These are phyloP conservation scores for Drosophila albomicans DNA, from an alignment of 1,140 invertebrate genomes.

Conservation along the genomic window DNA sequence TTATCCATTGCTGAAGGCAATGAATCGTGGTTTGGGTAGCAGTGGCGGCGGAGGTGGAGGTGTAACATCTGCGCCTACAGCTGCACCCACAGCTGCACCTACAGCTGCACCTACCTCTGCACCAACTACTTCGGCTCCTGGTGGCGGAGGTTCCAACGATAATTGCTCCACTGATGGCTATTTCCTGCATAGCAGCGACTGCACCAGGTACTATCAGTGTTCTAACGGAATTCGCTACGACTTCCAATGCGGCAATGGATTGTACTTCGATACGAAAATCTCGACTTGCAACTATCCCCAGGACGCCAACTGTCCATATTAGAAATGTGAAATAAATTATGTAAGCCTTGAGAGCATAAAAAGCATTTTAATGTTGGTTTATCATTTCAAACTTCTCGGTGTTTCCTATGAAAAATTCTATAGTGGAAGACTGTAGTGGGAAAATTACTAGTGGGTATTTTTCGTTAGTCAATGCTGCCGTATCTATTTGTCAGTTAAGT, in stretches of 20 bases:
- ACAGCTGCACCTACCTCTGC: constrained; percentile 21
- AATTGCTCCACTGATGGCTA: constrained; percentile 40
- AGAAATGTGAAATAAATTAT: no score
- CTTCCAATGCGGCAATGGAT: constrained; percentile 18
- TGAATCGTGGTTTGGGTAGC: constrained; percentile 59
- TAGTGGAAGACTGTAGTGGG: no score
- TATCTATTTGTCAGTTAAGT: no score
- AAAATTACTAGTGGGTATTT: no score
- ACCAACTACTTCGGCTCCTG: constrained; percentile 11
- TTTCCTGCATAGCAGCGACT: constrained; percentile 34
- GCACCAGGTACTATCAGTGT: constrained; percentile 46
- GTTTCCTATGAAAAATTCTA: no score
- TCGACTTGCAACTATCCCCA: constrained; percentile 20
- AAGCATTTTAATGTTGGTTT: background rate
- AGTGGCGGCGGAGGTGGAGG: constrained; percentile 14
- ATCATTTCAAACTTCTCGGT: background rate
- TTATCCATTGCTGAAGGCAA: constrained; percentile 85
- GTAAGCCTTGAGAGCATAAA: no score
- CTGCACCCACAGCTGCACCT: constrained; percentile 13
- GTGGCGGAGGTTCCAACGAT: constrained; percentile 30
- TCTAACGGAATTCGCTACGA: constrained; percentile 49
- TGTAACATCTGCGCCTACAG: constrained; percentile 29
- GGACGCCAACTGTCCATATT: constrained; percentile 42
- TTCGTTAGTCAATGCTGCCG: no score
- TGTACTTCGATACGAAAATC: constrained; percentile 33